These are phyloP conservation scores for Macroramphosus scolopax DNA, from an alignment of 2,797 vertebrate genomes.

Conservation along the genomic window DNA sequence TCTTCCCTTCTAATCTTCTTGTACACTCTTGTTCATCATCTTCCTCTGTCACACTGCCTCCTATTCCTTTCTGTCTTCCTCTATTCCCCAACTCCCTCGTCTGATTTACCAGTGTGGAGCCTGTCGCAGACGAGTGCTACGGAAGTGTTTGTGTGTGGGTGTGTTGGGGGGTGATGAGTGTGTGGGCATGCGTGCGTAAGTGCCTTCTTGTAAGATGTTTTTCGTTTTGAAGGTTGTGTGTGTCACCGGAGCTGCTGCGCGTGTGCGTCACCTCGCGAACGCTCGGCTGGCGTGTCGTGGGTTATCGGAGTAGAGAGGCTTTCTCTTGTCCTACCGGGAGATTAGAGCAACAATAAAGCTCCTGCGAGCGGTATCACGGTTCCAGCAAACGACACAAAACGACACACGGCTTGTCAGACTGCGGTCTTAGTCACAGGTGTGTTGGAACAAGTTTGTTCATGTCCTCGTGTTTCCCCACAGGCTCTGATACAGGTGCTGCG, in stretches of 20 bases:
- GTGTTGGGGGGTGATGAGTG: slow-evolving; percentile 37
- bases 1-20: slow-evolving; percentile 39
- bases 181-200: slow-evolving; percentile 65
- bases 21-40: slow-evolving; percentile 38
- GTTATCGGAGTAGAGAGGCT: slow-evolving; percentile 17
- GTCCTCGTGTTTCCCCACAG: slow-evolving; percentile 30
- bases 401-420: slow-evolving; percentile 44
- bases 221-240: slow-evolving; percentile 65
- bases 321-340: slow-evolving; percentile 31
- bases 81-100: slow-evolving; percentile 65
- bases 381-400: slow-evolving; percentile 21
- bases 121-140: slow-evolving; percentile 42
- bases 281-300: background rate
- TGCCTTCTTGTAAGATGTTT: slow-evolving; percentile 60
- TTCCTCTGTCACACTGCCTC: slow-evolving; percentile 33
- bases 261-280: slow-evolving; percentile 49
- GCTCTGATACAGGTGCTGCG: slow-evolving; percentile 31
- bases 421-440: slow-evolving; percentile 59
- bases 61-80: slow-evolving; percentile 17
- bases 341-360: slow-evolving; percentile 26
- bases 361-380: slow-evolving; percentile 13
- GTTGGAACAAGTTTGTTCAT: slow-evolving; percentile 63
- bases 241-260: slow-evolving; percentile 62
- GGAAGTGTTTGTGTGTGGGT: slow-evolving; percentile 41
- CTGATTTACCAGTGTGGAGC: slow-evolving; percentile 59